Conservation (phyloP, 2,113 vertebrate species). For the Zosterops hypoxanthus region DNA sequence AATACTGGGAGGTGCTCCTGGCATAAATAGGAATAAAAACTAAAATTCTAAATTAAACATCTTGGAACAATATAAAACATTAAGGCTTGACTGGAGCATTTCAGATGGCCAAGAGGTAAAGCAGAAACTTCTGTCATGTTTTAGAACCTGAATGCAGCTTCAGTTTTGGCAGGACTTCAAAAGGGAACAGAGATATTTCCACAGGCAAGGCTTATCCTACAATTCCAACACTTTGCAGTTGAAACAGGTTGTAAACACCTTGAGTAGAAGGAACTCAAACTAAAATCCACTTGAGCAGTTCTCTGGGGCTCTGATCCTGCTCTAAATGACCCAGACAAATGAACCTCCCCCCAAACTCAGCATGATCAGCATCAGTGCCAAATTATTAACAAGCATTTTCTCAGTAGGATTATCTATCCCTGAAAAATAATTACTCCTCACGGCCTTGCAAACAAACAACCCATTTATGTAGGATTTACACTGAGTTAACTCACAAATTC, state of each 20-base stretch:
- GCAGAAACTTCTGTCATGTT: not conserved
- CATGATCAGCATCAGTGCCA: not conserved
- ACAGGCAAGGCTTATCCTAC: not conserved
- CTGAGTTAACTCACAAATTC: not conserved
- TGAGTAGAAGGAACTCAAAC: not conserved
- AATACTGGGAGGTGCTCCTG: not conserved
- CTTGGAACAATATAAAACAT: not conserved
- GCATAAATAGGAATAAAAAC: not conserved
- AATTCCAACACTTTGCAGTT: not conserved
- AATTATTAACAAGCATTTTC: constrained; percentile 31
- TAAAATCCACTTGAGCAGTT: not conserved
- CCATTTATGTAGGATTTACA: constrained; percentile 5
- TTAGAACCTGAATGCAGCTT: not conserved
- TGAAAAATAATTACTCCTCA: constrained; percentile 30
- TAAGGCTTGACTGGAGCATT: not conserved
- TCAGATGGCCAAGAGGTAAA: constrained; percentile 2
- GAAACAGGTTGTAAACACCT: not conserved
- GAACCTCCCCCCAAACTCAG: not conserved
- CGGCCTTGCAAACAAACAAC: not conserved
- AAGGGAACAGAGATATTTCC: not conserved
- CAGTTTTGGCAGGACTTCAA: not conserved
- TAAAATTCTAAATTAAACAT: not conserved
- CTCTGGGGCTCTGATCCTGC: not conserved
- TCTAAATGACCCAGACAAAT: constrained; percentile 8
- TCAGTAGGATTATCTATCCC: constrained; percentile 16